Evolutionary conservation across 2,888 invertebrate species (phyloP).

Genomic region (Chorisops tibialis): DNA sequence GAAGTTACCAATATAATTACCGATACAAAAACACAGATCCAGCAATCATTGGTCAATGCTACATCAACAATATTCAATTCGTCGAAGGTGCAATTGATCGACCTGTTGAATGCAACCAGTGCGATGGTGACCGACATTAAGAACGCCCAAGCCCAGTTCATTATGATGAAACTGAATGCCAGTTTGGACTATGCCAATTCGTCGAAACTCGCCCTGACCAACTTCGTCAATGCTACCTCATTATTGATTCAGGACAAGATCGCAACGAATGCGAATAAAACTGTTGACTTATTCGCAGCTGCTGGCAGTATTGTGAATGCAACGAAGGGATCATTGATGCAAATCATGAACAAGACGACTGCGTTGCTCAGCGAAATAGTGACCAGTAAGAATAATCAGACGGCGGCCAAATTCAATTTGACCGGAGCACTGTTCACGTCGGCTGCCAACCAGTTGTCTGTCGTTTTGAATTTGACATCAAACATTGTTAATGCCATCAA

Average conservation of each 20-base stretch:
- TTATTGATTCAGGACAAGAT: conserved; percentile 2
- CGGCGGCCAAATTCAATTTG: conserved; percentile 11
- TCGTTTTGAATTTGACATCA: conserved; percentile 9
- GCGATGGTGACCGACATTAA: conserved; percentile 8
- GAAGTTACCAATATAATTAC: neutral
- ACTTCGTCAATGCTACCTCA: conserved; percentile 13
- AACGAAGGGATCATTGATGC: neutral
- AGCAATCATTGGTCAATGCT: neutral
- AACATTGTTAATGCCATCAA: conserved; percentile 2
- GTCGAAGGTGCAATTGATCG: conserved; percentile 5
- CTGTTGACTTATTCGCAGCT: neutral
- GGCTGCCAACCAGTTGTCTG: conserved; percentile 12
- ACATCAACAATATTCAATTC: neutral
- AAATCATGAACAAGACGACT: conserved; percentile 9
- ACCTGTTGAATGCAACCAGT: conserved; percentile 15
- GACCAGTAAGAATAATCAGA: conserved; percentile 7
- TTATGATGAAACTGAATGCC: conserved; percentile 18
- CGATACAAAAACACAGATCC: conserved; percentile 15
- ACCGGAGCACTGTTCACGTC: conserved; percentile 8
- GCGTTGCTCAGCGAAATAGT: conserved; percentile 9
- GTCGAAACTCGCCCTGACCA: conserved; percentile 3
- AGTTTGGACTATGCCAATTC: conserved; percentile 17
- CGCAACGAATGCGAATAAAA: conserved; percentile 9
- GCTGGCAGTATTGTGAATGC: conserved; percentile 10
- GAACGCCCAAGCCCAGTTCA: conserved; percentile 14